A percentile compares a stretch with the other conserved stretches of the same genome.
These are phyloP conservation scores for Brienomyrus longianalis DNA, from an alignment of 2,113 vertebrate genomes.

Conservation along the genomic window DNA sequence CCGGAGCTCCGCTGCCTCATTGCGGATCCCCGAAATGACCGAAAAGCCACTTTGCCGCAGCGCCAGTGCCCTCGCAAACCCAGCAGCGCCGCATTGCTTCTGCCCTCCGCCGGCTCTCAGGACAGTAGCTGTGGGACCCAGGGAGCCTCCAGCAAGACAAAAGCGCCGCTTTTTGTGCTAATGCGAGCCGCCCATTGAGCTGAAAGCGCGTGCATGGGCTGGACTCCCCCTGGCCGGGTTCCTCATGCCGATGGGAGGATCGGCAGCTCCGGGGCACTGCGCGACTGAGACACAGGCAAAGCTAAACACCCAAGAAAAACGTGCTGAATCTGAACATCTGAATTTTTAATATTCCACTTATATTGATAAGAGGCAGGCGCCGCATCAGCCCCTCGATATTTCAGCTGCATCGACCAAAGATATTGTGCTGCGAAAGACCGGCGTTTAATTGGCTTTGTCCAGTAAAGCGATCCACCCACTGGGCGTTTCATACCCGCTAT, in stretches of 20 bases:
- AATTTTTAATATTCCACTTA: background rate
- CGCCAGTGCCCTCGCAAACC: background rate
- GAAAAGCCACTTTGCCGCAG: background rate
- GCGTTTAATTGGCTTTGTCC: background rate
- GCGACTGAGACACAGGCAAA: background rate
- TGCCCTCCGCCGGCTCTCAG: background rate
- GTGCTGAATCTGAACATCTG: background rate
- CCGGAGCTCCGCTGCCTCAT: background rate
- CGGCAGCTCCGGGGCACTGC: background rate
- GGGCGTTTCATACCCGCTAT: background rate
- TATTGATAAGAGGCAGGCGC: background rate
- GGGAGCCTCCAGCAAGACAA: background rate
- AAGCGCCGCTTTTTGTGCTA: background rate
- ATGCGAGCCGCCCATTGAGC: background rate
- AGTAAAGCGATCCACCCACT: background rate
- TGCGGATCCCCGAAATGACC: background rate
- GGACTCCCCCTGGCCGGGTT: background rate
- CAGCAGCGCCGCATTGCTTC: background rate
- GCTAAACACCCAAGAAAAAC: background rate
- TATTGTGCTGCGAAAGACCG: background rate
- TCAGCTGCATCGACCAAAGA: background rate
- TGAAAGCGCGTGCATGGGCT: conserved; percentile 7
- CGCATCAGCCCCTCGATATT: background rate
- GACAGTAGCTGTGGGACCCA: background rate
- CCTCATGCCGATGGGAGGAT: background rate